These are phyloP conservation scores for Psammodynastes pulverulentus DNA, from an alignment of 2,113 vertebrate species.

Conservation along the genomic window DNA sequence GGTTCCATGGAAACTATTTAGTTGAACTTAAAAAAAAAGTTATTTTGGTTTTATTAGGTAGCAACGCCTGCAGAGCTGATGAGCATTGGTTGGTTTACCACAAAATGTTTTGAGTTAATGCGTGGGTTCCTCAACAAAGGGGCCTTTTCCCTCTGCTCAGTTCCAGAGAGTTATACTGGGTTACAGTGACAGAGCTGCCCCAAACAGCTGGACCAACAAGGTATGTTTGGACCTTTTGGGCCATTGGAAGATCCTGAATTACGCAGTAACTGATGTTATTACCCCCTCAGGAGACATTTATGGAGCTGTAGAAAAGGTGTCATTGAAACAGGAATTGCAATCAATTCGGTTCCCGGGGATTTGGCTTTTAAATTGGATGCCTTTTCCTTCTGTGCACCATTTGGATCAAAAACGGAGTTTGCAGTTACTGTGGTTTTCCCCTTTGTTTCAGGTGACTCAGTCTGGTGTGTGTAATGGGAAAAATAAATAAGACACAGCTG, in stretches of 20 bases:
- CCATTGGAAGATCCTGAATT: neutral
- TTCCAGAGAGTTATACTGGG: constrained; percentile 11
- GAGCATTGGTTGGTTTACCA: no score
- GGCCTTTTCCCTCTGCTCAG: neutral
- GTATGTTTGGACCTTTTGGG: neutral
- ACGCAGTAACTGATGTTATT: neutral
- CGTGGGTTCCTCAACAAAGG: neutral
- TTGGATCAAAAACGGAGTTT: neutral
- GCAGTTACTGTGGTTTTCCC: neutral
- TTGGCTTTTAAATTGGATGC: fast-evolving
- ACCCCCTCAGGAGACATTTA: neutral
- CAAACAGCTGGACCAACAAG: neutral
- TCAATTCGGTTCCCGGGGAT: neutral
- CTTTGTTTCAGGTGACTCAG: neutral
- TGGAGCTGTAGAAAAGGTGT: neutral
- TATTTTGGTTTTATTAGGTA: no score
- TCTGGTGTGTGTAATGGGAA: constrained; percentile 39
- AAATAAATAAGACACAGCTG: constrained; percentile 40
- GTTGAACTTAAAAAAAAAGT: no score
- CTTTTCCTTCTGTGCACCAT: neutral
- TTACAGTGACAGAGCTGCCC: neutral
- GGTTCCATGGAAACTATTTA: no score
- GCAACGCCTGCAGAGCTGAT: no score
- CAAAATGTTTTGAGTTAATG: neutral
- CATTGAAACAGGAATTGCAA: neutral